Evolutionary conservation across 1,140 invertebrate genomes (phyloP).

Genomic region (Tigriopus japonicus): DNA sequence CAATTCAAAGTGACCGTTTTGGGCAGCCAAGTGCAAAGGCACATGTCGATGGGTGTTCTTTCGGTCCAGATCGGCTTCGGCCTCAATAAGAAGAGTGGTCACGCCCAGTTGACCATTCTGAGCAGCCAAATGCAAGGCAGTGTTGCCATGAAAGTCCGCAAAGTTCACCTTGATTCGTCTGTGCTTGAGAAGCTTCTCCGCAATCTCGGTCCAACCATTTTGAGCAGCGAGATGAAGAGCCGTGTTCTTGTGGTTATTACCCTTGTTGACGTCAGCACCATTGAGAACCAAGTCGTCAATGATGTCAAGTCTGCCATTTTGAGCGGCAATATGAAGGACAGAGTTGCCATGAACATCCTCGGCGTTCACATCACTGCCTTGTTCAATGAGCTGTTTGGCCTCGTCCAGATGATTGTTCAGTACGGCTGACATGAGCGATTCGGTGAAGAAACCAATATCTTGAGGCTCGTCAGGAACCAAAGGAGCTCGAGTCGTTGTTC

Average conservation of each 20-base stretch:
- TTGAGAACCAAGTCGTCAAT: background rate
- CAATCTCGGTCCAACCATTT: constrained; percentile 5
- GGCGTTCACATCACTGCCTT: background rate
- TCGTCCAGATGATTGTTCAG: background rate
- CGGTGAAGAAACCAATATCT: no score
- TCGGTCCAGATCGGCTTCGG: constrained; percentile 1
- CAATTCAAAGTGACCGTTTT: constrained; percentile 4
- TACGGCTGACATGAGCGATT: background rate
- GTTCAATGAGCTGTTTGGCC: background rate
- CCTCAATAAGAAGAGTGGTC: background rate
- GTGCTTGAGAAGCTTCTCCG: background rate
- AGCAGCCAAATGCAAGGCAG: constrained; percentile 6
- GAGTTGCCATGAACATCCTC: background rate
- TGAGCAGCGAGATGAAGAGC: constrained; percentile 5
- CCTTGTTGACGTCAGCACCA: constrained; percentile 5
- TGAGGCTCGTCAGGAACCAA: no score
- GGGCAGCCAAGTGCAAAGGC: background rate
- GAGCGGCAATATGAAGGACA: constrained; percentile 4
- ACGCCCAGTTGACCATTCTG: constrained; percentile 11
- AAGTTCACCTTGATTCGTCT: constrained; percentile 1
- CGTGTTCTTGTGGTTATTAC: constrained; percentile 10
- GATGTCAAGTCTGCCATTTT: constrained; percentile 3
- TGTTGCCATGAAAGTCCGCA: constrained; percentile 3
- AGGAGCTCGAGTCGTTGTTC: no score
- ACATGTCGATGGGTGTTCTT: background rate